A percentile compares a stretch with the other conserved stretches of the same genome.
Evolutionary conservation across 2,113 vertebrate genomes (phyloP).

Genomic region (Menura novaehollandiae): DNA sequence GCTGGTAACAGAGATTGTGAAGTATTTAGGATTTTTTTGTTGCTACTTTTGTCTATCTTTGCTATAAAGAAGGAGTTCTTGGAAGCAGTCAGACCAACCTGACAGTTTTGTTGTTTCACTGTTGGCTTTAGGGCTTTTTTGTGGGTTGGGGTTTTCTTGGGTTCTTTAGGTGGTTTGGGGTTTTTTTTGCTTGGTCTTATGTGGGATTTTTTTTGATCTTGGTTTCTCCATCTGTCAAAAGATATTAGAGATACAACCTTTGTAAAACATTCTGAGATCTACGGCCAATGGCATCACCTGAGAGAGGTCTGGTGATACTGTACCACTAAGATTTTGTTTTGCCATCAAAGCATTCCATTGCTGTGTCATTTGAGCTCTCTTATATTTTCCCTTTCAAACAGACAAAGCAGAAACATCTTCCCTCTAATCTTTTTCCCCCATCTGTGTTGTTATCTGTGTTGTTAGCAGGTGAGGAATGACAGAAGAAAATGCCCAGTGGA

Average conservation of each 20-base stretch:
- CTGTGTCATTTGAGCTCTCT: neutral
- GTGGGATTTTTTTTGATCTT: neutral
- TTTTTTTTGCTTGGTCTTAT: neutral
- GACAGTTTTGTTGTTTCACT: neutral
- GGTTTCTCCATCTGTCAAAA: neutral
- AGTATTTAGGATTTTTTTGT: fast-evolving
- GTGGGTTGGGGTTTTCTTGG: neutral
- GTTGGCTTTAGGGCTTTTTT: neutral
- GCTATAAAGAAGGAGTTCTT: neutral
- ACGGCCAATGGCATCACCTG: neutral
- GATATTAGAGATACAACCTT: neutral
- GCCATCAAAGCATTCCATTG: neutral
- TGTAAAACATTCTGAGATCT: neutral
- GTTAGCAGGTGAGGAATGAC: neutral
- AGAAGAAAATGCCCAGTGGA: neutral
- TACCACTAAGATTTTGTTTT: neutral
- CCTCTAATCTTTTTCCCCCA: neutral
- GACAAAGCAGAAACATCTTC: neutral
- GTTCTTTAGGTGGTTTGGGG: neutral
- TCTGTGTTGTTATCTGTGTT: neutral
- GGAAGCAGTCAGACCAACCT: neutral
- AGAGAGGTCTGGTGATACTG: neutral
- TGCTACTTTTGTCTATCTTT: neutral
- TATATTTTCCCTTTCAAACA: neutral
- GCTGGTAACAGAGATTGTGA: neutral